Conservation (phyloP, 2,888 invertebrate species). For the Ectemnius cavifrons region DNA sequence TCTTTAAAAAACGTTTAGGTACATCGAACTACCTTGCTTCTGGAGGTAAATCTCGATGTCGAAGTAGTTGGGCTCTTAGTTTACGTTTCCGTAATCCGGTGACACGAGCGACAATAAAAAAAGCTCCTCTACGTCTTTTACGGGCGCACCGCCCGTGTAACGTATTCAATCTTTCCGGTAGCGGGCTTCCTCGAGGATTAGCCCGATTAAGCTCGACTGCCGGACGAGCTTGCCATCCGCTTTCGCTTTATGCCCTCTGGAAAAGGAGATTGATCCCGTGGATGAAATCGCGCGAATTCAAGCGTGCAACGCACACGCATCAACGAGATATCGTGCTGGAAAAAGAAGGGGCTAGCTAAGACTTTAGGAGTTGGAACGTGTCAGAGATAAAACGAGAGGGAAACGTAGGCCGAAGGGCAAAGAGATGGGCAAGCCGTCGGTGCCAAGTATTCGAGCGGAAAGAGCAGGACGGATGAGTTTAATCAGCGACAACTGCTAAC, state of each 20-base stretch:
- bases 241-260: conserved; percentile 14
- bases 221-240: conserved; percentile 16
- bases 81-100: conserved; percentile 13
- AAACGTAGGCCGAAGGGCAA: not conserved
- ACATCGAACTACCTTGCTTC: not conserved
- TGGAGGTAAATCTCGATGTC: too few species aligned
- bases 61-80: too few species aligned
- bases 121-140: conserved; percentile 31
- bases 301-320: not conserved
- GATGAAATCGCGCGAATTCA: conserved; percentile 41
- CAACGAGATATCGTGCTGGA: not conserved
- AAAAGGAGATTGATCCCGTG: conserved; percentile 27
- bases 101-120: conserved; percentile 26
- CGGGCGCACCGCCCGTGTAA: conserved; percentile 10
- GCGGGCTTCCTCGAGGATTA: conserved; percentile 39
- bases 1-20: conserved; percentile 49
- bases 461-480: conserved; percentile 49
- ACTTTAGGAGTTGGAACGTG: not conserved
- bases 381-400: not conserved
- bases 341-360: not conserved
- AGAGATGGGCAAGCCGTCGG: conserved; percentile 9
- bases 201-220: conserved; percentile 22
- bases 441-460: conserved; percentile 42
- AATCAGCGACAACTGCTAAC: conserved; percentile 54
- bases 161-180: conserved; percentile 36